Conservation (phyloP, 2,113 vertebrate species). For the Macquaria ambigua region DNA sequence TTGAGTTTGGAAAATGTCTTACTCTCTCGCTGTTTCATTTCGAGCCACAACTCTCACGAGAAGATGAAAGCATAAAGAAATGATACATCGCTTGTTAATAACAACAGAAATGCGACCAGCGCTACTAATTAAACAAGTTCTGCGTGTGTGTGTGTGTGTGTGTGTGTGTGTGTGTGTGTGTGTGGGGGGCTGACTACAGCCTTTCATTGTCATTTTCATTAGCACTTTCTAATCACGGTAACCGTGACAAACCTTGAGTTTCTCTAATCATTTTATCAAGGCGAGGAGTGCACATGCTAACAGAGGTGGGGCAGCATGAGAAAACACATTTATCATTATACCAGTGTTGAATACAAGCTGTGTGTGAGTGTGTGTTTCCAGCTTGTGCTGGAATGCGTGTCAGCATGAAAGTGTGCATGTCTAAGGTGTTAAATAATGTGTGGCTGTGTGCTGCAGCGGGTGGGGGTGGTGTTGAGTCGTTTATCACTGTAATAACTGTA, state of each 20-base stretch:
- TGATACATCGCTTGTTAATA: conserved; percentile 61
- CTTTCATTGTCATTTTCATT: conserved; percentile 82
- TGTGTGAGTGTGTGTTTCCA: conserved; percentile 30
- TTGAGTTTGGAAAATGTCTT: neutral
- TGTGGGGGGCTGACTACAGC: conserved; percentile 56
- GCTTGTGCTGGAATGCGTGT: conserved; percentile 45
- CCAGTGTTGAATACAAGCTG: conserved; percentile 18
- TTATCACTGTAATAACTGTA: conserved; percentile 84
- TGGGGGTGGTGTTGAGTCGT: conserved; percentile 66
- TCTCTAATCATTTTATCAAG: conserved; percentile 85
- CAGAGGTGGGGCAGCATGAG: conserved; percentile 79
- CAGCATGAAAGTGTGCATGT: conserved; percentile 29
- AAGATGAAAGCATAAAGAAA: conserved; percentile 68
- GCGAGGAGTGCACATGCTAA: conserved; percentile 72
- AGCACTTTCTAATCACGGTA: conserved; percentile 79
- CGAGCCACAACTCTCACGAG: conserved; percentile 15
- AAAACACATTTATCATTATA: conserved; percentile 79
- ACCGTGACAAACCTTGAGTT: conserved; percentile 82
- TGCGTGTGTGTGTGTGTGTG: conserved; percentile 42
- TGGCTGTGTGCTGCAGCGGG: conserved; percentile 60
- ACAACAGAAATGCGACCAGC: conserved; percentile 49
- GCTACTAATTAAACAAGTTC: conserved; percentile 73
- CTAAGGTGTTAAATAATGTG: conserved; percentile 66
- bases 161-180: conserved; percentile 47
- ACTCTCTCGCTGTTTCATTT: conserved; percentile 5